Conservation (phyloP, 2,888 invertebrate genomes). For the Drosophila tripunctata region DNA sequence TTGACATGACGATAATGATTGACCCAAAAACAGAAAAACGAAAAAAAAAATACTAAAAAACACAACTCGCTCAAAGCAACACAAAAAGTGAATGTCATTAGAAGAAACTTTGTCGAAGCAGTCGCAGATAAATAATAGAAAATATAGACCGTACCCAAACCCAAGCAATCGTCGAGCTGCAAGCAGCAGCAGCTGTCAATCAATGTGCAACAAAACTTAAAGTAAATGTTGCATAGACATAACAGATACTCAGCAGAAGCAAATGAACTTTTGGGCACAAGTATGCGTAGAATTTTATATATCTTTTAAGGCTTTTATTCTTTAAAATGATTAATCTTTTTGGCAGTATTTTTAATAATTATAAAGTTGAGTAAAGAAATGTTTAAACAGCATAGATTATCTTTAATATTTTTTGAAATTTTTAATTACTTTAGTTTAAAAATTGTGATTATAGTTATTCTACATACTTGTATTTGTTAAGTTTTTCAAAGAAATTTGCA, state of each 20-base stretch:
- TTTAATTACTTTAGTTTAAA: no score
- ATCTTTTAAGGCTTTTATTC: no score
- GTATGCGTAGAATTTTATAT: no score
- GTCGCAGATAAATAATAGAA: conserved; percentile 59
- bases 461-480: no score
- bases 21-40: conserved; percentile 64
- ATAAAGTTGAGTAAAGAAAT: no score
- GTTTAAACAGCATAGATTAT: no score
- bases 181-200: conserved; percentile 73
- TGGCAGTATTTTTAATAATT: no score
- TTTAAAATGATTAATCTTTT: no score
- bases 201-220: conserved; percentile 51
- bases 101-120: conserved; percentile 63
- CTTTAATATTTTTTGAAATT: no score
- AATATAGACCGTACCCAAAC: conserved; percentile 34
- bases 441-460: no score
- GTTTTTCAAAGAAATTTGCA: no score
- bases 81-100: conserved; percentile 75
- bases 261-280: no score
- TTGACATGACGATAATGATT: conserved; percentile 77
- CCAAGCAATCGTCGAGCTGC: conserved; percentile 51
- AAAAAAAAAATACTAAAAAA: conserved; percentile 18
- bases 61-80: conserved; percentile 46
- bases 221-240: conserved; percentile 6
- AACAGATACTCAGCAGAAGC: conserved; percentile 32